These are phyloP conservation scores for Halcyon senegalensis DNA, from an alignment of 2,113 vertebrate genomes.

Conservation along the genomic window DNA sequence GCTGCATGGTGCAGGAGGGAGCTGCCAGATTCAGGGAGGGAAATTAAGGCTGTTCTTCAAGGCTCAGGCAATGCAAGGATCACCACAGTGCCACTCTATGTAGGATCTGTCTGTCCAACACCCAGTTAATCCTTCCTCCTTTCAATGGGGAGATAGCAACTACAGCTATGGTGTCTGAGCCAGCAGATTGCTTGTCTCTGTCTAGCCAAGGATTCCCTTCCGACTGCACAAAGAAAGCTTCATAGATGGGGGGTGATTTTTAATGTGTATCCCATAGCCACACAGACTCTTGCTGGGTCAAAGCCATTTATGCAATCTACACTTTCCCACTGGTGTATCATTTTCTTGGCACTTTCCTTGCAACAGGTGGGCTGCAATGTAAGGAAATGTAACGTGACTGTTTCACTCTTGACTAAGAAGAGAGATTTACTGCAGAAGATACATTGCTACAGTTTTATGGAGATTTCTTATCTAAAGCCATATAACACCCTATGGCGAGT, in stretches of 20 bases:
- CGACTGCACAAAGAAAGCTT: neutral
- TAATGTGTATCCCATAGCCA: neutral
- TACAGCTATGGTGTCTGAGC: neutral
- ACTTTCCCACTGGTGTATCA: constrained; percentile 54
- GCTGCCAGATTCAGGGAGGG: neutral
- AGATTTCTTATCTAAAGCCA: constrained; percentile 70
- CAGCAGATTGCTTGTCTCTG: neutral
- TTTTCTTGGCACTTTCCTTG: constrained; percentile 58
- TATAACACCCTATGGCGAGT: constrained; percentile 50
- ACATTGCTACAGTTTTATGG: constrained; percentile 59
- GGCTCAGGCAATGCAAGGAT: neutral
- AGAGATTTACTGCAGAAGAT: constrained; percentile 64
- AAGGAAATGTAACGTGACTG: constrained; percentile 29
- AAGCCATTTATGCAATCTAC: constrained; percentile 32
- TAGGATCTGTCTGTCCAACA: neutral
- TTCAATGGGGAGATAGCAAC: neutral
- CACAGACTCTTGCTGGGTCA: neutral
- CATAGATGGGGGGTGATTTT: neutral
- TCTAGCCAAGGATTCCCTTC: constrained; percentile 11
- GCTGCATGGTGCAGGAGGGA: neutral
- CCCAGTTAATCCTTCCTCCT: neutral
- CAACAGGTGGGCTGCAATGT: constrained; percentile 66
- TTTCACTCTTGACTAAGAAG: constrained; percentile 12
- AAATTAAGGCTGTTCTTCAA: neutral
- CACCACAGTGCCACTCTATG: rapidly evolving